phyloP scores from a whole-genome alignment of 1,140 invertebrate genomes.

The Chrysoperla carnea region DNA sequence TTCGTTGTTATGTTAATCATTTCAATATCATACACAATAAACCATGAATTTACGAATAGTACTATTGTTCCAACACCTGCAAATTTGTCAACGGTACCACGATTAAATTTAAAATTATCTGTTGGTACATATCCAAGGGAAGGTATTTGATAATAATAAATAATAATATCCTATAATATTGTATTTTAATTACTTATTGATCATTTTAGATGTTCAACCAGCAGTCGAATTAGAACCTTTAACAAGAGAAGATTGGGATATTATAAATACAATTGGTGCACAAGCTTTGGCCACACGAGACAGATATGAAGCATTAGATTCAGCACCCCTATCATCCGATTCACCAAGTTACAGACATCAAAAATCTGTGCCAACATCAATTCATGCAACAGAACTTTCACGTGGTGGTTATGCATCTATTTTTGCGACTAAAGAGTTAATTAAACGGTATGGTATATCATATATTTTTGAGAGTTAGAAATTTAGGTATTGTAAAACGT shows the following conservation, averaged over 20 bases:
- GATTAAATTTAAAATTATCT: conserved; percentile 2
- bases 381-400: conserved; percentile 35
- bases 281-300: conserved; percentile 31
- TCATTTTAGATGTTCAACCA: conserved; percentile 3
- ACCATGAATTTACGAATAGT: conserved; percentile 6
- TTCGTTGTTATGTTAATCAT: conserved; percentile 28
- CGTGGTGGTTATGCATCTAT: conserved; percentile 42
- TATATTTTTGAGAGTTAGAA: too few species aligned
- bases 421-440: conserved; percentile 39
- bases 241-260: conserved; percentile 15
- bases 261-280: conserved; percentile 31
- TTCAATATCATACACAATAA: conserved; percentile 30
- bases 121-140: not conserved
- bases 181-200: conserved; percentile 9
- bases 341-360: conserved; percentile 50
- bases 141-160: conserved; percentile 1
- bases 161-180: conserved; percentile 4
- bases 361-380: conserved; percentile 38
- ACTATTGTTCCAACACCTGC: conserved; percentile 1
- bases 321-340: conserved; percentile 26
- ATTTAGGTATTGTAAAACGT: too few species aligned
- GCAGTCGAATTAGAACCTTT: conserved; percentile 6
- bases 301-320: conserved; percentile 27
- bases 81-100: conserved; percentile 5
- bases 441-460: conserved; percentile 12